Percentiles rank a stretch among this genome's conserved stretches.
These are phyloP conservation scores for Streblospio benedicti DNA, from an alignment of 1,140 invertebrate species.

Conservation along the genomic window DNA sequence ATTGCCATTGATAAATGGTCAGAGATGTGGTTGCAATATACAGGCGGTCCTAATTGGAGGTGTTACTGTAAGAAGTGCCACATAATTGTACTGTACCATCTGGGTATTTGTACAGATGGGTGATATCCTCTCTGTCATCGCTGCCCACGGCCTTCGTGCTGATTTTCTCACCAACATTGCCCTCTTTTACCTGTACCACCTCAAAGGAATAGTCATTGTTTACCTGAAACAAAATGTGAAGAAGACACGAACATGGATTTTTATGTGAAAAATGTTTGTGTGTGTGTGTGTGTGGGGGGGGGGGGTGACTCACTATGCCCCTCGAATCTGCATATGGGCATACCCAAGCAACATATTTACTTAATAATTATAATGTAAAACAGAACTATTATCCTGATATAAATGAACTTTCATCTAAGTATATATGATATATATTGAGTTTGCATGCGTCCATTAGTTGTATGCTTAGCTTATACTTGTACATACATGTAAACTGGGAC, in stretches of 20 bases:
- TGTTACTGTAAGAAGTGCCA: no score
- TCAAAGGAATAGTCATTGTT: conserved; percentile 9
- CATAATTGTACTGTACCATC: conserved; percentile 56
- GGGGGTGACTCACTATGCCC: neutral
- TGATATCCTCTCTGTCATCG: conserved; percentile 64
- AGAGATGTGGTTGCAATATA: neutral
- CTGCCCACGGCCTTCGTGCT: conserved; percentile 78
- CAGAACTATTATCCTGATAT: neutral
- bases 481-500: neutral
- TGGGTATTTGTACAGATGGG: conserved; percentile 74
- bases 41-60: no score
- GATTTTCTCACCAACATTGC: conserved; percentile 67
- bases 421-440: neutral
- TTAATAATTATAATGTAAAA: no score
- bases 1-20: neutral
- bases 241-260: no score
- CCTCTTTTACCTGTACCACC: conserved; percentile 48
- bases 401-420: neutral
- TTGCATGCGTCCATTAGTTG: no score
- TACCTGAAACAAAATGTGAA: conserved; percentile 1
- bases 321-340: neutral
- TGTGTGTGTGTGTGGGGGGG: neutral
- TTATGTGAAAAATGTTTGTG: neutral
- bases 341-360: neutral
- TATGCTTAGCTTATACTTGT: no score